Conservation (phyloP, 2,113 vertebrate genomes). For the Cacatua alba region DNA sequence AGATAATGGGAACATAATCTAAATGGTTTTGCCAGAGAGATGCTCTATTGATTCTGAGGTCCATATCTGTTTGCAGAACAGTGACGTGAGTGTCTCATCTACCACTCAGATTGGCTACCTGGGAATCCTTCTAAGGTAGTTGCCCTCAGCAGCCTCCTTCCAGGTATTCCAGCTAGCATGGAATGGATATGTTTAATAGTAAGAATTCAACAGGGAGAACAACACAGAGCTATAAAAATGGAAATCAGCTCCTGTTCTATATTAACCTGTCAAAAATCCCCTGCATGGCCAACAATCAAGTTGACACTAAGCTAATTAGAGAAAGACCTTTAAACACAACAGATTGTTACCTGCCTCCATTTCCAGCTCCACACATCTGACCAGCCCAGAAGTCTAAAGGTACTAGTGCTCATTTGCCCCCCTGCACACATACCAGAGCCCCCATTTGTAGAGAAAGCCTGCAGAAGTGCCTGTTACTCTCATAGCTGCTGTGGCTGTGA, state of each 20-base stretch:
- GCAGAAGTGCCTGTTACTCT: neutral
- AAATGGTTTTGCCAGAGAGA: neutral
- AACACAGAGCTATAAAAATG: neutral
- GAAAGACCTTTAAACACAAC: neutral
- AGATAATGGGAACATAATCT: neutral
- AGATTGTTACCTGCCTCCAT: neutral
- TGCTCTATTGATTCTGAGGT: neutral
- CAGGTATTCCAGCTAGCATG: neutral
- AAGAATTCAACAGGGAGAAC: neutral
- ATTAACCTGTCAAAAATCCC: constrained; percentile 1
- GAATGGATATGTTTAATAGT: neutral
- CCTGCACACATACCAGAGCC: neutral
- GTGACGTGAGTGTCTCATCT: neutral
- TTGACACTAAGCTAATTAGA: constrained; percentile 4
- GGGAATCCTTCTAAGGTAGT: neutral
- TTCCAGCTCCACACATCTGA: neutral
- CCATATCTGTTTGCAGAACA: neutral
- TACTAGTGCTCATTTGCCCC: neutral
- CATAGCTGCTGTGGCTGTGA: neutral
- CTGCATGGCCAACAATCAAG: neutral
- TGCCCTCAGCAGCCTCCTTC: neutral
- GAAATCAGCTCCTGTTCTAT: neutral
- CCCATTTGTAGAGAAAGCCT: neutral
- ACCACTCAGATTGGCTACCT: neutral
- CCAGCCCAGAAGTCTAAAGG: neutral